A percentile compares a stretch with the other conserved stretches of the same genome.
Evolutionary conservation across 2,113 vertebrate species (phyloP).

Genomic region (Zootoca vivipara): DNA sequence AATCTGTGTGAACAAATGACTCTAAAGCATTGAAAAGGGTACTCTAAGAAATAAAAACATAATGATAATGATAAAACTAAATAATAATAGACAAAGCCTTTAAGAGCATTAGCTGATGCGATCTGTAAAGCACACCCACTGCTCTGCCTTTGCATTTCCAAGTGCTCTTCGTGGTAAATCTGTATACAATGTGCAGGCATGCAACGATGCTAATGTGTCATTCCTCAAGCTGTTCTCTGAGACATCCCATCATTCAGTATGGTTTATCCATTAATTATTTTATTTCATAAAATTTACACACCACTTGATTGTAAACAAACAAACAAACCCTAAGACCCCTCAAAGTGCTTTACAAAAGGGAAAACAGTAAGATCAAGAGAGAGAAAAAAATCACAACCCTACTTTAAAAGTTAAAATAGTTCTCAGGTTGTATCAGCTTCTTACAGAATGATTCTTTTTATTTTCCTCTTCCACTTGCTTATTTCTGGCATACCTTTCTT

Average conservation of each 20-base stretch:
- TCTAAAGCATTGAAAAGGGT: neutral
- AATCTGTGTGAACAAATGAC: neutral
- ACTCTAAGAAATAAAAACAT: neutral
- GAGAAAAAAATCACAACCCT: too few relatives aligned
- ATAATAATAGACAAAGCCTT: neutral
- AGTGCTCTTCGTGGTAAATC: rapidly evolving
- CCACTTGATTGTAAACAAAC: too few relatives aligned
- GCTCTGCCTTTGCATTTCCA: neutral
- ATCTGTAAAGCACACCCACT: neutral
- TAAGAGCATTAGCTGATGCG: neutral
- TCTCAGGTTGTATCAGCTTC: neutral
- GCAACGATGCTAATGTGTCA: neutral
- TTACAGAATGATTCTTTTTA: conserved; percentile 23
- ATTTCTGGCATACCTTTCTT: conserved; percentile 51
- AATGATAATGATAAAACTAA: too few relatives aligned
- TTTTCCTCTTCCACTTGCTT: conserved; percentile 4
- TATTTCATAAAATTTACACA: too few relatives aligned
- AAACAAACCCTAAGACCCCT: too few relatives aligned
- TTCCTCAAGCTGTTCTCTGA: rapidly evolving
- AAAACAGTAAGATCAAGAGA: too few relatives aligned
- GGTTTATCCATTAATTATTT: too few relatives aligned
- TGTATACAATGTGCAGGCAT: rapidly evolving
- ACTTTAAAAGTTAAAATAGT: too few relatives aligned
- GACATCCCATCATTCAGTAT: neutral
- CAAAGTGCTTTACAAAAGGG: too few relatives aligned